Base-by-base conservation (phyloP, 2,797 vertebrate genomes). In the Gymnothorax reevesii region DNA sequence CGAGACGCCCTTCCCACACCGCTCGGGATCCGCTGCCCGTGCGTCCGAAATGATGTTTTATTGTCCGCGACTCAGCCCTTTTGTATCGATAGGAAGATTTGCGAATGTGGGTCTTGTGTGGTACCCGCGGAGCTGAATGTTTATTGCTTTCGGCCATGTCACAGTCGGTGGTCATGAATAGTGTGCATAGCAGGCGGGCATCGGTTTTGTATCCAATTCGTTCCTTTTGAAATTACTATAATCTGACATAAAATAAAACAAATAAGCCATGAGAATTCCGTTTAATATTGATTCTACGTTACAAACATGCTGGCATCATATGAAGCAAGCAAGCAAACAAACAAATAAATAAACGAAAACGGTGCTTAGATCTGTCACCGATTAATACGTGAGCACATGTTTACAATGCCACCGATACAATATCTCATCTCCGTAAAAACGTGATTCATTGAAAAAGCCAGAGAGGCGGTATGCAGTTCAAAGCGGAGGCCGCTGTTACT, bases 61-160 rank as follows among this genome's bases (percentile, higher is more conserved):
- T 92, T 89, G 85, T 90, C 69, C 89, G 55, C 88, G 87, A 87
- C 84, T 87, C 84, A 69, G 84, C 86, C 87, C 84, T 0, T 73
- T 62, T 88, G 73, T 69, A 66, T 87, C 87, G 87, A 87, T 91
- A 89, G 88, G 62, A 86, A 88, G 89, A 89, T 86, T 71, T 83
- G 86, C 88, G 84, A 91, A 88, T 87, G 90, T 92, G 69, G 83
- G 54, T 88, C 80, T 66, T 15, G 54, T 62, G 77, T 7, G 86
- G 82, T 80, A n/a, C 60, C 69, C 60, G 66, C 33, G 83, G 62
- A 86, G 77, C 88, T 79, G 52, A 82, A 82, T 49, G 85, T 69
- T 83, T 77, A 88, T 85, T 82, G 8, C 9, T 55, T 83, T 83
- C 87, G 79, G 84, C 84, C 86, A 75, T 83, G 79, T 87, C 69